Percentiles rank a stretch among this genome's conserved stretches.
These are phyloP conservation scores for Coreius guichenoti DNA, from an alignment of 2,797 vertebrate genomes.

Conservation along the genomic window DNA sequence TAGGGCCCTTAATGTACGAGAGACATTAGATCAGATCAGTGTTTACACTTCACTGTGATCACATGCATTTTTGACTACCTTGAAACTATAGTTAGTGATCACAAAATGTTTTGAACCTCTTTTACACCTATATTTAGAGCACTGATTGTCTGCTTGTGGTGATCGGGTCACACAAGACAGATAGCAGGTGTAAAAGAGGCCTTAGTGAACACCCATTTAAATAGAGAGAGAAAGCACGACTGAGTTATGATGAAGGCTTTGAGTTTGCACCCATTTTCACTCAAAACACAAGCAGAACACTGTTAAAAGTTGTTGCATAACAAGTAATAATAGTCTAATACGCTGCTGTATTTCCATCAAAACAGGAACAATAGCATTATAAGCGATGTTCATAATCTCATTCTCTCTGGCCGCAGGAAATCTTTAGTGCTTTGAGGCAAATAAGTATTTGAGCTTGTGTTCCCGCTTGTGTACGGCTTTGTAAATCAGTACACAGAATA, in stretches of 20 bases:
- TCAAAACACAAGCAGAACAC: not conserved
- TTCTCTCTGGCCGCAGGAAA: conserved; percentile 42
- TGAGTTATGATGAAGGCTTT: not conserved
- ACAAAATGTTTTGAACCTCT: not conserved
- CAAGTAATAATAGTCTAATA: conserved; percentile 29
- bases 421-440: conserved; percentile 32
- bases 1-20: too few relatives aligned
- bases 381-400: conserved; percentile 47
- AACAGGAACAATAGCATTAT: conserved; percentile 48
- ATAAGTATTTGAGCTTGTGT: conserved; percentile 6
- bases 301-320: conserved; percentile 44
- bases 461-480: not conserved
- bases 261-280: not conserved
- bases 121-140: not conserved
- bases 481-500: conserved; percentile 5
- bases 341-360: conserved; percentile 44
- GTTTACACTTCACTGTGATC: not conserved
- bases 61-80: not conserved
- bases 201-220: not conserved
- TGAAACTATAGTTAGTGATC: not conserved
- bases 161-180: not conserved
- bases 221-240: not conserved
- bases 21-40: not conserved
- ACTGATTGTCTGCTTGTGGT: not conserved
- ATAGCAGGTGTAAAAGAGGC: not conserved